Evolutionary conservation across 2,797 vertebrate genomes (phyloP).

Genomic region (Bucorvus abyssinicus): DNA sequence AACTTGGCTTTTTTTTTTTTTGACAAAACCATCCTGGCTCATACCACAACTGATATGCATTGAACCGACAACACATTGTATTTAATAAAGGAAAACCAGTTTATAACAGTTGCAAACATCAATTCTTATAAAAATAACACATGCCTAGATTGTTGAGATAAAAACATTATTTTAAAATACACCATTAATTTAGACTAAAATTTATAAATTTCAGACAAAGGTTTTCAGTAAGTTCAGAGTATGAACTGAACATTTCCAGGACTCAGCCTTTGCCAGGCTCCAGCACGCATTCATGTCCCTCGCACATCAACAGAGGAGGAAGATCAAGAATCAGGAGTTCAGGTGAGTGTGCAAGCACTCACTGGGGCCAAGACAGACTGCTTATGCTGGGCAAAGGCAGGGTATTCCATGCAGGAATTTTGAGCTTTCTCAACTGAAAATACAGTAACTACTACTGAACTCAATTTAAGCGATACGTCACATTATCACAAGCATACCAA

Average conservation of each 20-base stretch:
- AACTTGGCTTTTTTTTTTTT: background rate
- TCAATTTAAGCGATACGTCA: background rate
- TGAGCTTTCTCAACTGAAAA: background rate
- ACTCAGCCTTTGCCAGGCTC: background rate
- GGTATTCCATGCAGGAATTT: background rate
- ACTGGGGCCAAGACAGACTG: background rate
- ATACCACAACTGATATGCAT: background rate
- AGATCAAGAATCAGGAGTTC: background rate
- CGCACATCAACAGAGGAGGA: background rate
- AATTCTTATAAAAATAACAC: background rate
- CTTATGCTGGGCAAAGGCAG: background rate
- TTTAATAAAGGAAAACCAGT: background rate
- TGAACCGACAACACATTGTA: background rate
- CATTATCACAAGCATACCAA: accelerated
- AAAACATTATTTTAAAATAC: background rate
- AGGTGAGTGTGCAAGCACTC: background rate
- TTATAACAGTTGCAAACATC: background rate
- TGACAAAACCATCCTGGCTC: background rate
- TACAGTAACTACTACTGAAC: background rate
- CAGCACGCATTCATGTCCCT: background rate
- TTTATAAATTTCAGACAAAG: background rate
- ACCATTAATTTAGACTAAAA: background rate
- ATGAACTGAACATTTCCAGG: background rate
- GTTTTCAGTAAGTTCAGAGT: background rate
- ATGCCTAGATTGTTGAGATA: background rate